Percentiles rank a stretch among this genome's conserved stretches.
These are phyloP conservation scores for Tapera naevia DNA, from an alignment of 2,797 vertebrate genomes.

Conservation along the genomic window DNA sequence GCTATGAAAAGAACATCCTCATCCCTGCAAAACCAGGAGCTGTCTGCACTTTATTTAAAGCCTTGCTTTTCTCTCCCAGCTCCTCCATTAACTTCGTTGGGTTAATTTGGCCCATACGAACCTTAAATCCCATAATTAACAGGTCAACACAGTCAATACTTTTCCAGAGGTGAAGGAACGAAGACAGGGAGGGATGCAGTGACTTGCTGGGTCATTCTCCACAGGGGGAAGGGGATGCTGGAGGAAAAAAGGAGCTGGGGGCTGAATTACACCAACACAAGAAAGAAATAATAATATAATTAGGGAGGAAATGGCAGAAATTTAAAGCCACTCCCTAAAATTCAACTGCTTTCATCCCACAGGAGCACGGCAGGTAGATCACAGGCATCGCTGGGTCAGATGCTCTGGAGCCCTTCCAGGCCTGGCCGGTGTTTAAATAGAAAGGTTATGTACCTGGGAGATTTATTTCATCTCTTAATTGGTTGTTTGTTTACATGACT, in stretches of 20 bases:
- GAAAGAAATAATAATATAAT: background rate
- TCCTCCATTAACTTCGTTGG: background rate
- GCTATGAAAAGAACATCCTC: background rate
- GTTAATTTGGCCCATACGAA: background rate
- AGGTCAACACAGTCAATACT: fast-evolving
- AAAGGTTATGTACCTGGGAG: slow-evolving; percentile 28
- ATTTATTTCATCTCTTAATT: slow-evolving; percentile 60
- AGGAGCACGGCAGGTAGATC: background rate
- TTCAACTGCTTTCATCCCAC: background rate
- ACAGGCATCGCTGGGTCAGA: background rate
- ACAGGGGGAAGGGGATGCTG: fast-evolving
- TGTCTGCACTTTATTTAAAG: background rate
- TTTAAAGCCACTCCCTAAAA: background rate
- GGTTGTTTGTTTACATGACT: slow-evolving; percentile 44
- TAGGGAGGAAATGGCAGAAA: background rate
- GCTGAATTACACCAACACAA: background rate
- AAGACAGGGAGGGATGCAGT: background rate
- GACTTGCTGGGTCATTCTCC: background rate
- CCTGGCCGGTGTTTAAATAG: background rate
- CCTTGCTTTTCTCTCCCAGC: background rate
- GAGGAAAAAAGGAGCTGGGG: background rate
- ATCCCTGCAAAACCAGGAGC: background rate
- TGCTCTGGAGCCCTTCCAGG: slow-evolving; percentile 30
- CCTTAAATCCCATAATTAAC: background rate
- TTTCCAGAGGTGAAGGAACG: background rate